These are phyloP conservation scores for Zygaena filipendulae DNA, from an alignment of 2,888 invertebrate genomes.

Conservation along the genomic window DNA sequence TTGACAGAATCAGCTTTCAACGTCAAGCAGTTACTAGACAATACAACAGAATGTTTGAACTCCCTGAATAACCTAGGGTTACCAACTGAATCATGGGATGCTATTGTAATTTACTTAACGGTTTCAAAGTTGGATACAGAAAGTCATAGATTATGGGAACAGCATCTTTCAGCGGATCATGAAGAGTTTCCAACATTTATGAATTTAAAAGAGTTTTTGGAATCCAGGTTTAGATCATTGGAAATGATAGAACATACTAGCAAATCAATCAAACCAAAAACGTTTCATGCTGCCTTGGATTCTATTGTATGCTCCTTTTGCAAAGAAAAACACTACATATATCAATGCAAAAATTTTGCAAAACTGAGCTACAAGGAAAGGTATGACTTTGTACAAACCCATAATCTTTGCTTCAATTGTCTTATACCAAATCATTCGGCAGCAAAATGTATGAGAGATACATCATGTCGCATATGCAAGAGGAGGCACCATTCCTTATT, in stretches of 20 bases:
- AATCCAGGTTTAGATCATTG: slow-evolving; percentile 18
- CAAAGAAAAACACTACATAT: slow-evolving; percentile 9
- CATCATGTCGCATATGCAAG: slow-evolving; percentile 6
- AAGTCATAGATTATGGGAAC: slow-evolving; percentile 11
- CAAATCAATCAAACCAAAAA: neutral
- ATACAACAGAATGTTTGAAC: slow-evolving; percentile 7
- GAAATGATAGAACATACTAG: slow-evolving; percentile 13
- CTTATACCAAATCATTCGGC: slow-evolving; percentile 11
- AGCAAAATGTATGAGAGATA: slow-evolving; percentile 9
- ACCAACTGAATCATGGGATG: slow-evolving; percentile 7
- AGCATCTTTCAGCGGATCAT: slow-evolving; percentile 13
- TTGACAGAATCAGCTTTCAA: neutral
- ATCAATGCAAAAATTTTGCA: slow-evolving; percentile 10
- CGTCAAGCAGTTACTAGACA: slow-evolving; percentile 8
- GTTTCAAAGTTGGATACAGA: slow-evolving; percentile 18
- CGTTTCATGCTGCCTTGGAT: neutral
- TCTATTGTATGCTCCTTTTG: slow-evolving; percentile 9
- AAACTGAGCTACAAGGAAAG: slow-evolving; percentile 3
- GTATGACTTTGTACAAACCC: slow-evolving; percentile 1
- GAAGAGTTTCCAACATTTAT: slow-evolving; percentile 11
- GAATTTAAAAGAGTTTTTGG: slow-evolving; percentile 15
- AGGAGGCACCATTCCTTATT: slow-evolving; percentile 14
- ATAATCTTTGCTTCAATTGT: slow-evolving; percentile 12
- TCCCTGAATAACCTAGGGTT: slow-evolving; percentile 6
- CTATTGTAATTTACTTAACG: slow-evolving; percentile 6